Conservation (phyloP, 1,140 invertebrate species). For the Apis florea region DNA sequence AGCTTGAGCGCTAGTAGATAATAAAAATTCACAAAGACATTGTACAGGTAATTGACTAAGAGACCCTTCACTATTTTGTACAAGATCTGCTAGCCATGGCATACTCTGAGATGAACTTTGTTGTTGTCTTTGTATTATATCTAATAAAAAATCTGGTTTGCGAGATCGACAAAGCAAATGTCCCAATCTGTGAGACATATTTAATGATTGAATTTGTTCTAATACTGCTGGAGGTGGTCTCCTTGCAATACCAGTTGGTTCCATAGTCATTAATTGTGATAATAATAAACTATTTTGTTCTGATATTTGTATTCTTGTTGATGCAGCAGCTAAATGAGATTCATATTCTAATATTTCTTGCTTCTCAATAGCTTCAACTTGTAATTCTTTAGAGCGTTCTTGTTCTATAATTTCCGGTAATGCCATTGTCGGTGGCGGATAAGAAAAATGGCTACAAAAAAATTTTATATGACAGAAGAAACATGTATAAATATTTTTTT, state of each 20-base stretch:
- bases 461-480: constrained; percentile 27
- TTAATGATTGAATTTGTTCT: constrained; percentile 91
- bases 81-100: constrained; percentile 97
- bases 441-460: constrained; percentile 84
- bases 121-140: constrained; percentile 92
- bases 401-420: constrained; percentile 84
- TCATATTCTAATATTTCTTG: constrained; percentile 96
- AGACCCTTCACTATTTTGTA: constrained; percentile 95
- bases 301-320: constrained; percentile 91
- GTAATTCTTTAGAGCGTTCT: constrained; percentile 83
- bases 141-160: constrained; percentile 94
- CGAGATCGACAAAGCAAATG: constrained; percentile 93
- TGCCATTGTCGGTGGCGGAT: constrained; percentile 87
- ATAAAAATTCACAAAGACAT: constrained; percentile 96
- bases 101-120: constrained; percentile 93
- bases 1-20: constrained; percentile 85
- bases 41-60: constrained; percentile 94
- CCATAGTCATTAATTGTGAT: constrained; percentile 88
- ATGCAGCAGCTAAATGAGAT: constrained; percentile 94
- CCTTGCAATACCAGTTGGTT: constrained; percentile 90
- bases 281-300: constrained; percentile 94
- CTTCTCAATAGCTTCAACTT: constrained; percentile 87
- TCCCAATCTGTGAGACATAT: constrained; percentile 90
- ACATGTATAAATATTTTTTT: background rate
- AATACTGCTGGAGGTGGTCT: constrained; percentile 88